A percentile compares a stretch with the other conserved stretches of the same genome.
Conservation (phyloP, 2,888 invertebrate genomes). For the Acrobasis repandana region DNA sequence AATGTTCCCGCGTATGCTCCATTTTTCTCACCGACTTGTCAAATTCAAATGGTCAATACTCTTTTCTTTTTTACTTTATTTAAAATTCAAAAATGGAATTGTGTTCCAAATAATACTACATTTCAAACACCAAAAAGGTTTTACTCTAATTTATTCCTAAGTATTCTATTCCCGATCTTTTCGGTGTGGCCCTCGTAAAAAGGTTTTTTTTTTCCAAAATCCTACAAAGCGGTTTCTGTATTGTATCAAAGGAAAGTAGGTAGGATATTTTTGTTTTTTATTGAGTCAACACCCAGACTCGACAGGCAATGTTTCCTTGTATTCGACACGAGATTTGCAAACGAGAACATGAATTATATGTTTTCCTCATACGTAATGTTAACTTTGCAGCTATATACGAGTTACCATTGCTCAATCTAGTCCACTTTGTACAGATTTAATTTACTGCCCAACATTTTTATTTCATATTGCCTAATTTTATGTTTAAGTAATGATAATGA, state of each 20-base stretch:
- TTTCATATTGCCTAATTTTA: background rate
- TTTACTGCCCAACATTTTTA: background rate
- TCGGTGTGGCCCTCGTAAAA: too few relatives aligned
- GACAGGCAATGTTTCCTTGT: background rate
- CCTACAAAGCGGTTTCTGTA: background rate
- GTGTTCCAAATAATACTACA: too few relatives aligned
- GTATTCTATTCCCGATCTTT: too few relatives aligned
- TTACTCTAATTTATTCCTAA: too few relatives aligned
- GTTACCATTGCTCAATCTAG: background rate
- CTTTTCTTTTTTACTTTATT: too few relatives aligned
- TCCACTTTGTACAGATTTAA: background rate
- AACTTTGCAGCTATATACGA: background rate
- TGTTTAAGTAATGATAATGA: too few relatives aligned
- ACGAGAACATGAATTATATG: background rate
- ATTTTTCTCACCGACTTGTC: too few relatives aligned
- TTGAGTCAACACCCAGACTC: background rate
- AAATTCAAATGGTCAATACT: too few relatives aligned
- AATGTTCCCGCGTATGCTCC: too few relatives aligned
- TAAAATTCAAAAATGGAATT: too few relatives aligned
- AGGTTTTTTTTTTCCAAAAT: background rate
- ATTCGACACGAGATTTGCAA: background rate
- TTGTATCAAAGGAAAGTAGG: background rate
- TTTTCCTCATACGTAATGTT: background rate
- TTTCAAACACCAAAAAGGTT: too few relatives aligned
- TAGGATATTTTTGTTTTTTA: too few relatives aligned